A percentile compares a stretch with the other conserved stretches of the same genome.
Evolutionary conservation across 2,888 invertebrate species (phyloP).

Genomic region (Augiades crinisus): DNA sequence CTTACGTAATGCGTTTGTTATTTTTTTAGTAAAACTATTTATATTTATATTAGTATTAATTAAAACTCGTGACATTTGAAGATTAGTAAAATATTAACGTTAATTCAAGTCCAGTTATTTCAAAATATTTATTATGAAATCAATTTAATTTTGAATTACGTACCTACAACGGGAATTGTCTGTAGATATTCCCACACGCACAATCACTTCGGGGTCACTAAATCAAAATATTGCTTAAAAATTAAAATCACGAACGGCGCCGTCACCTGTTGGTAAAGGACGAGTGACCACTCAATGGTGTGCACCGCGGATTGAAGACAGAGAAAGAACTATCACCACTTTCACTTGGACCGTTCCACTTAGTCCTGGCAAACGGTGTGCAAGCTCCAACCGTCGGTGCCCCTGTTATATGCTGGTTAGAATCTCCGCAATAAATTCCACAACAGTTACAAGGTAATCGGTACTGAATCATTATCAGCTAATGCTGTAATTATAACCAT

Average conservation of each 20-base stretch:
- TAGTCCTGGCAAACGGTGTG: constrained; percentile 60
- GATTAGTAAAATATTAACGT: too few species aligned
- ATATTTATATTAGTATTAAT: too few species aligned
- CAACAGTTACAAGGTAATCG: constrained; percentile 54
- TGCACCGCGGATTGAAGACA: constrained; percentile 37
- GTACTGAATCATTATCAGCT: constrained; percentile 57
- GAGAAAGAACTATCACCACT: constrained; percentile 64
- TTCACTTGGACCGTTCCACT: constrained; percentile 66
- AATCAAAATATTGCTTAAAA: constrained; percentile 25
- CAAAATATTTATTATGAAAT: too few species aligned
- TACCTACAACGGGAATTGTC: constrained; percentile 10
- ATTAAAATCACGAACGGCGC: constrained; percentile 28
- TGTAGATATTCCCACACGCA: constrained; percentile 10
- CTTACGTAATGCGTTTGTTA: too few species aligned
- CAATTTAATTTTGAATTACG: too few species aligned
- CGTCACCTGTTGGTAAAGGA: constrained; percentile 40
- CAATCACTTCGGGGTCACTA: constrained; percentile 23
- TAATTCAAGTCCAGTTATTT: too few species aligned
- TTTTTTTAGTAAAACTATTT: too few species aligned
- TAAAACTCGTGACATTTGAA: too few species aligned
- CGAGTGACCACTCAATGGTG: constrained; percentile 45
- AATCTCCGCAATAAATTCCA: constrained; percentile 60
- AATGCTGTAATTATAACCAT: constrained; percentile 60
- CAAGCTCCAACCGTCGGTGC: constrained; percentile 50
- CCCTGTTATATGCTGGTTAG: constrained; percentile 53